Conservation (phyloP, 2,113 vertebrate species). For the Rhabdomys dilectus region DNA sequence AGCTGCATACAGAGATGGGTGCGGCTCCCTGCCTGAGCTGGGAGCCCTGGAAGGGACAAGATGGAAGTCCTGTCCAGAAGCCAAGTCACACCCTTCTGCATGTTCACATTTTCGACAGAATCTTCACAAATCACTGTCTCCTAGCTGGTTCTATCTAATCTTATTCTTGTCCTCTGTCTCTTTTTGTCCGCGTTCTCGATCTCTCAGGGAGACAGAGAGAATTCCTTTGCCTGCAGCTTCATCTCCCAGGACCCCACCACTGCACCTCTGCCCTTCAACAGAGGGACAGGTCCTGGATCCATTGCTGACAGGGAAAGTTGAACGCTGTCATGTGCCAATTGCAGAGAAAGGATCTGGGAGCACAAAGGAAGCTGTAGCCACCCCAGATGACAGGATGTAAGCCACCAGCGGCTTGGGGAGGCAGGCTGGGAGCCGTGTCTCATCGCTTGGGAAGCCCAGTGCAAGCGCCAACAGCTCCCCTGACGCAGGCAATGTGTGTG, state of each 20-base stretch:
- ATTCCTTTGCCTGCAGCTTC: background rate
- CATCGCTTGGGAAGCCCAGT: constrained; percentile 79
- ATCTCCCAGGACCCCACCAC: fast-evolving
- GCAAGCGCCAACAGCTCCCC: constrained; percentile 76
- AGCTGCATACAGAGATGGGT: fast-evolving
- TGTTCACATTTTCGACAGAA: background rate
- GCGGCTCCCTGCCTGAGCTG: background rate
- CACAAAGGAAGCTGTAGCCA: background rate
- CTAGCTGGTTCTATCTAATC: fast-evolving
- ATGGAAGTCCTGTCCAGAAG: background rate
- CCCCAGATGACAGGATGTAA: constrained; percentile 51
- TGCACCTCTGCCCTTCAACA: background rate
- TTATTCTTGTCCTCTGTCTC: background rate
- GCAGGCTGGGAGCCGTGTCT: constrained; percentile 67
- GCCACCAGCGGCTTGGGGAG: constrained; percentile 51
- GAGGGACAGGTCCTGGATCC: background rate
- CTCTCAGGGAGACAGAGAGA: background rate
- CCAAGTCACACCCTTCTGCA: background rate
- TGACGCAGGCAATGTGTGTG: constrained; percentile 52
- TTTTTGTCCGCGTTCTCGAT: background rate
- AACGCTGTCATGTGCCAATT: background rate
- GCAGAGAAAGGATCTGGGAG: background rate
- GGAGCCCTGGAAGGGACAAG: background rate
- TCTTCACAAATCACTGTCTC: background rate
- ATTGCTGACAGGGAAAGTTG: background rate